Conservation (phyloP, 2,113 vertebrate genomes). For the Zingel zingel region DNA sequence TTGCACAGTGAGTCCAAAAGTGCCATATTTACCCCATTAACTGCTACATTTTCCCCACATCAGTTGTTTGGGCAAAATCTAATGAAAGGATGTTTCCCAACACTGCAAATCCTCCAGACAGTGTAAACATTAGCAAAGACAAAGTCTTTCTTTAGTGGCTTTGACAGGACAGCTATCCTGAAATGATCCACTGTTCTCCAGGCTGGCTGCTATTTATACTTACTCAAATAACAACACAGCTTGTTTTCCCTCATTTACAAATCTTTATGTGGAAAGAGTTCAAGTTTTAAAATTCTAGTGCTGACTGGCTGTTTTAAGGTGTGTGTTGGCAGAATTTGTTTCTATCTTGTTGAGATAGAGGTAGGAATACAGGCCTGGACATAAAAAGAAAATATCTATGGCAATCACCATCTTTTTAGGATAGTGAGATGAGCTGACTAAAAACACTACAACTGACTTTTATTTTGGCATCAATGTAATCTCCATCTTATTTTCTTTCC, state of each 20-base stretch:
- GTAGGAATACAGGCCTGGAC: constrained; percentile 28
- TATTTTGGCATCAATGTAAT: neutral
- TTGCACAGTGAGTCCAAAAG: constrained; percentile 33
- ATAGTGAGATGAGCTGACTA: neutral
- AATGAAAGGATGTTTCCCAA: constrained; percentile 21
- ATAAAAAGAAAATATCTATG: constrained; percentile 28
- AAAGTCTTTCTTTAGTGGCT: constrained; percentile 14
- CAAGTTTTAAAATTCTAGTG: constrained; percentile 21
- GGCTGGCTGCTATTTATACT: constrained; percentile 29
- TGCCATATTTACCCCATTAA: constrained; percentile 30
- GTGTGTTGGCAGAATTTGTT: constrained; percentile 13
- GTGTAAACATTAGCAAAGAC: constrained; percentile 23
- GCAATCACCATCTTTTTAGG: neutral
- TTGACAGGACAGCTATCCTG: constrained; percentile 27
- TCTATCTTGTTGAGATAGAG: constrained; percentile 7
- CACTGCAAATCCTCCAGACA: constrained; percentile 18
- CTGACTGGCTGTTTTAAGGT: constrained; percentile 23
- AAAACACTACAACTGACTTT: constrained; percentile 10
- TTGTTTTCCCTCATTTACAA: constrained; percentile 20
- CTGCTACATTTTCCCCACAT: constrained; percentile 27
- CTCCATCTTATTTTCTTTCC: neutral
- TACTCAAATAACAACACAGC: constrained; percentile 20
- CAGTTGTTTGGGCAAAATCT: constrained; percentile 28
- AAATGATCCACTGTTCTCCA: constrained; percentile 35
- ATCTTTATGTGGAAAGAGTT: neutral